phyloP scores from a whole-genome alignment of 2,797 vertebrate species.

The Amniataba percoides region DNA sequence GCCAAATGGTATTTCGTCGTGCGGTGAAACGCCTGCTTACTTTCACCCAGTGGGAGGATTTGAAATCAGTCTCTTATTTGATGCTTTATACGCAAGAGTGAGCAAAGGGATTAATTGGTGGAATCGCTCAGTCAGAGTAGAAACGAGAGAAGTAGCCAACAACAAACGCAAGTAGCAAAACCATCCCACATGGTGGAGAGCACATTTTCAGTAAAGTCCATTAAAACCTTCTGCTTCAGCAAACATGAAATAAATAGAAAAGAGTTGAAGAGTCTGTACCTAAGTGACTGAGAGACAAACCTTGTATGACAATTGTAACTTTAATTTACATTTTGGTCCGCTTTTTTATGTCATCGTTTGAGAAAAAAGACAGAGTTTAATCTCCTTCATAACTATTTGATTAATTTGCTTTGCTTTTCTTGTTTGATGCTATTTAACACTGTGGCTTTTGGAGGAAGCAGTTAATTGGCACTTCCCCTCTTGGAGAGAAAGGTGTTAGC shows the following conservation, averaged over 20 bases:
- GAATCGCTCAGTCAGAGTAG: conserved; percentile 22
- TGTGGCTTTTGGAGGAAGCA: not conserved
- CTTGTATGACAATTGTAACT: too few relatives aligned
- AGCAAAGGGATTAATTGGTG: conserved; percentile 21
- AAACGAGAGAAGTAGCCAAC: conserved; percentile 3
- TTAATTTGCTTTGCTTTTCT: not conserved
- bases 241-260: not conserved
- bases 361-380: not conserved
- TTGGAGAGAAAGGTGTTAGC: not conserved
- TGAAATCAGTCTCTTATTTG: conserved; percentile 1
- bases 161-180: not conserved
- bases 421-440: not conserved
- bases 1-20: not conserved
- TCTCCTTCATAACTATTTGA: not conserved
- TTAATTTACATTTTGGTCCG: not conserved
- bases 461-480: conserved; percentile 1
- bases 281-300: not conserved
- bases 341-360: not conserved
- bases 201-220: not conserved
- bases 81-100: not conserved
- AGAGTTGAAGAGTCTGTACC: not conserved
- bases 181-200: not conserved
- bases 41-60: not conserved
- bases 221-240: not conserved
- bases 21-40: not conserved